phyloP scores from a whole-genome alignment of 2,888 invertebrate genomes.

The Sepiola atlantica region DNA sequence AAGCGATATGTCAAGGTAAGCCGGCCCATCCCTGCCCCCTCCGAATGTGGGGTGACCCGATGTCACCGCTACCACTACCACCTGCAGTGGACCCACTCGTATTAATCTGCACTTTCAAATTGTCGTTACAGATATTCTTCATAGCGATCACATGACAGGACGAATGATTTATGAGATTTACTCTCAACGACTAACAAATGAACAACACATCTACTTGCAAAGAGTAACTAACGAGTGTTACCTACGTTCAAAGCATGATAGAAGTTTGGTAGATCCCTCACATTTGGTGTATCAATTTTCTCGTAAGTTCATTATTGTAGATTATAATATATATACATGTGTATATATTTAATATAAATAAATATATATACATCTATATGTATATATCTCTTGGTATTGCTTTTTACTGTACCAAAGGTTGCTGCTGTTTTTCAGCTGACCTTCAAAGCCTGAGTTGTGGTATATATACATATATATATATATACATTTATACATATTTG shows the following conservation, averaged over 20 bases:
- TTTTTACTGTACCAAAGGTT: constrained; percentile 48
- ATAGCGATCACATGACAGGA: constrained; percentile 68
- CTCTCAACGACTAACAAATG: constrained; percentile 68
- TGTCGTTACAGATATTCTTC: constrained; percentile 65
- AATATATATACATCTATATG: background rate
- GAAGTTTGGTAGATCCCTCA: constrained; percentile 63
- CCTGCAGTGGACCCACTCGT: constrained; percentile 10
- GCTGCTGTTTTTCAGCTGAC: constrained; percentile 45
- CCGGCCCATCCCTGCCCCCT: background rate
- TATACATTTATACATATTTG: background rate
- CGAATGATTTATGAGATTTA: constrained; percentile 71
- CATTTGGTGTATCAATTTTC: constrained; percentile 71
- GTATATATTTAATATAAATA: background rate
- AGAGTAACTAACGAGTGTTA: constrained; percentile 67
- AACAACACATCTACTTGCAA: constrained; percentile 70
- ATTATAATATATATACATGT: constrained; percentile 19
- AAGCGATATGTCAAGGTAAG: constrained; percentile 64
- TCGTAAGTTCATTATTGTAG: constrained; percentile 62
- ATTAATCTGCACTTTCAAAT: constrained; percentile 49
- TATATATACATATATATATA: background rate
- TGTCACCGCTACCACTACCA: background rate
- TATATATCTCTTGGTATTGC: constrained; percentile 42
- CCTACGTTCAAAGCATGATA: constrained; percentile 66
- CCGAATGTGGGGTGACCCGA: background rate
- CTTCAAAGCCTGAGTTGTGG: constrained; percentile 49